Evolutionary conservation across 2,888 invertebrate species (phyloP).

Genomic region (Tridacna gigas): DNA sequence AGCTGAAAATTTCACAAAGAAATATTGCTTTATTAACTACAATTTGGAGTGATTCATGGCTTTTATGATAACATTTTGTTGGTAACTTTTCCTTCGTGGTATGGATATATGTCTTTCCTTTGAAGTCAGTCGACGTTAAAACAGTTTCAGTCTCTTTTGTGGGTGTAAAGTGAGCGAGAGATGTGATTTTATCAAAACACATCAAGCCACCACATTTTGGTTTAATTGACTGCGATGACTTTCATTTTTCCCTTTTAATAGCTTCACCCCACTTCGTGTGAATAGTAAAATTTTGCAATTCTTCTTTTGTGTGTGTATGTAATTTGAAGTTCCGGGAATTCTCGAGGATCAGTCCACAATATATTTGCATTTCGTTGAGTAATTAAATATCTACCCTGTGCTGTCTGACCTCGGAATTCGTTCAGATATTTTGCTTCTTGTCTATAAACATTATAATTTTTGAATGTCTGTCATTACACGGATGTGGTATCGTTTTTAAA

Average conservation of each 20-base stretch:
- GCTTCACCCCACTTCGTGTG: no score
- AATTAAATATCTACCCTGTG: no score
- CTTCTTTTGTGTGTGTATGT: no score
- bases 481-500: no score
- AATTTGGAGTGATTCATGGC: conserved; percentile 63
- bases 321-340: no score
- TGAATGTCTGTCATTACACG: no score
- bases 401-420: no score
- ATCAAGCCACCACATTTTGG: conserved; percentile 49
- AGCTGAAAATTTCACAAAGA: conserved; percentile 55
- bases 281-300: no score
- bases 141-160: conserved; percentile 9
- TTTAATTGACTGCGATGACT: conserved; percentile 56
- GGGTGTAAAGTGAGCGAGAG: conserved; percentile 26
- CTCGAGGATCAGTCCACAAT: no score
- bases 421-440: no score
- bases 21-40: conserved; percentile 53
- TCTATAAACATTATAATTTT: no score
- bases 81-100: conserved; percentile 29
- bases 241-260: conserved; percentile 19
- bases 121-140: conserved; percentile 19
- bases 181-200: conserved; percentile 43
- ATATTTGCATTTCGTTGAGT: no score
- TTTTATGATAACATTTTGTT: conserved; percentile 59
- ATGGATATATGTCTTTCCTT: conserved; percentile 20